Evolutionary conservation across 2,797 vertebrate species (phyloP).

Genomic region (Bradypus variegatus): DNA sequence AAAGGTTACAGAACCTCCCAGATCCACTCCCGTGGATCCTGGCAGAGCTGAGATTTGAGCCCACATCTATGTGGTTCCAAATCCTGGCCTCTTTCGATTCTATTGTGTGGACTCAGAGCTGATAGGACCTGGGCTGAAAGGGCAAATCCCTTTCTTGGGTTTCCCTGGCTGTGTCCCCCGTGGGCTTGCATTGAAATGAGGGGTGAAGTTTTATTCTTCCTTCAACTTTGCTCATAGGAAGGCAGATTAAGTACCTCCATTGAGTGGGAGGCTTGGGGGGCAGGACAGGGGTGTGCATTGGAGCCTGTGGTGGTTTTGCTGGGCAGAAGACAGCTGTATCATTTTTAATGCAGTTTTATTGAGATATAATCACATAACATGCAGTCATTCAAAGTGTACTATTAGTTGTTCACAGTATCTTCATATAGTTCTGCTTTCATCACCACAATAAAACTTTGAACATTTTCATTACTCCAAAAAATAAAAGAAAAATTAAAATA

Average conservation of each 20-base stretch:
- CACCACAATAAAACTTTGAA: too few species aligned
- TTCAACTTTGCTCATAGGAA: conserved; percentile 81
- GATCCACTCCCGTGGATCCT: rapidly evolving
- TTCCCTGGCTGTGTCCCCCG: conserved; percentile 61
- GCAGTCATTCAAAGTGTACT: too few species aligned
- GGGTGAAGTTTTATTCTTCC: conserved; percentile 80
- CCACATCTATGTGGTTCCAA: rapidly evolving
- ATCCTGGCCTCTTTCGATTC: neutral
- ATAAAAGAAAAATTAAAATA: too few species aligned
- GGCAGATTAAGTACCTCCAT: conserved; percentile 82
- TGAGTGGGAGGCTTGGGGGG: conserved; percentile 81
- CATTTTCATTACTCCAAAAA: too few species aligned
- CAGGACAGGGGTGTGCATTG: rapidly evolving
- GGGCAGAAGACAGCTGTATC: conserved; percentile 81
- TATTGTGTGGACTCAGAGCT: neutral
- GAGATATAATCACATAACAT: too few species aligned
- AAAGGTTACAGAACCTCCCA: neutral
- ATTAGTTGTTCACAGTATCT: too few species aligned
- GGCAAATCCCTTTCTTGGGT: conserved; percentile 52
- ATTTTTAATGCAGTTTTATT: too few species aligned
- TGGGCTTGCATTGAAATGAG: conserved; percentile 55
- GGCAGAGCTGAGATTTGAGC: neutral
- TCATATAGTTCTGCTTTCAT: too few species aligned
- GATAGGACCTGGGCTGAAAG: conserved; percentile 36
- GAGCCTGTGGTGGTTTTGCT: neutral